Evolutionary conservation across 2,113 vertebrate genomes (phyloP).

Genomic region (Empidonax alnorum): DNA sequence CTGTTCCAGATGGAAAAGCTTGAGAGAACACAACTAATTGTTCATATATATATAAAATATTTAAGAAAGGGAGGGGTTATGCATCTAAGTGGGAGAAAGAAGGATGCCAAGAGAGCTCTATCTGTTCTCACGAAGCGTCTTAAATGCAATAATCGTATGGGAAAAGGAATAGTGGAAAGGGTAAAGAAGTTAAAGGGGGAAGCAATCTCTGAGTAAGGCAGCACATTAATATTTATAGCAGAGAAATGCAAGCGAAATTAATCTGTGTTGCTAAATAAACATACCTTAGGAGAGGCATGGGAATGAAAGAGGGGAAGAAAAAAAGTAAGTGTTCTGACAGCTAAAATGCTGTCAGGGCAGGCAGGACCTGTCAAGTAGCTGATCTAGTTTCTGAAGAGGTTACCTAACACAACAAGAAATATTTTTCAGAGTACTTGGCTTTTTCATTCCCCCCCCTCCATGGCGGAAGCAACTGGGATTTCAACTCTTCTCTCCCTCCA

Average conservation of each 20-base stretch:
- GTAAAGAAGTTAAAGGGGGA: not conserved
- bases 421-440: not conserved
- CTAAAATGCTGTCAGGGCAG: conserved; percentile 42
- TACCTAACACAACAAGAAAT: conserved; percentile 22
- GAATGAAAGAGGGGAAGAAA: not conserved
- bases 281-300: not conserved
- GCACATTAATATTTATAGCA: not conserved
- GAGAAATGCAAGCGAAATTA: not conserved
- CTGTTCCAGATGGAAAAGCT: conserved; percentile 10
- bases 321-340: not conserved
- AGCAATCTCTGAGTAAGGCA: not conserved
- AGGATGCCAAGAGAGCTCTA: not conserved
- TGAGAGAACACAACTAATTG: not conserved
- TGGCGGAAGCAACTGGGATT: not conserved
- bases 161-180: not conserved
- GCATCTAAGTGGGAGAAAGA: not conserved
- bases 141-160: not conserved
- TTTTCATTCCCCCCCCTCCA: not conserved
- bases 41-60: not conserved
- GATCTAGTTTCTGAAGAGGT: conserved; percentile 41
- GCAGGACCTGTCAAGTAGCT: conserved; percentile 58
- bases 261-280: conserved; percentile 7
- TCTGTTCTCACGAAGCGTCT: not conserved
- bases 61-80: not conserved
- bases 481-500: not conserved